Conservation (phyloP, 2,797 vertebrate species). For the Pelochelys cantorii region DNA sequence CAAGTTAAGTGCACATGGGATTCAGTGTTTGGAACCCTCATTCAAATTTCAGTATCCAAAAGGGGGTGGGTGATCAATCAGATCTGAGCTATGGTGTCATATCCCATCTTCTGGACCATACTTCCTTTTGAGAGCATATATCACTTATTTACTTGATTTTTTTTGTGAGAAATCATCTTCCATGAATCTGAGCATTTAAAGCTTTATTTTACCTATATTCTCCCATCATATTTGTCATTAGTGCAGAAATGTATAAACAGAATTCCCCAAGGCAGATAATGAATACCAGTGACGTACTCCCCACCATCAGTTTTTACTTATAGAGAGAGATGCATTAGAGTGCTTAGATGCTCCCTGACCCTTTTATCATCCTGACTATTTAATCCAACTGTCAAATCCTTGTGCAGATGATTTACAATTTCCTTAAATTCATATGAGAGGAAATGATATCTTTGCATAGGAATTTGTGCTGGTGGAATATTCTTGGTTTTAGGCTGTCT, state of each 20-base stretch:
- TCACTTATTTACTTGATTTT: neutral
- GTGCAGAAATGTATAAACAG: neutral
- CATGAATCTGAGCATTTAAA: neutral
- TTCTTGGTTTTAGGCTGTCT: neutral
- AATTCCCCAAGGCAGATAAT: neutral
- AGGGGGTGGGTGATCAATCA: neutral
- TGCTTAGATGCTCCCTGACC: neutral
- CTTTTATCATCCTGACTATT: neutral
- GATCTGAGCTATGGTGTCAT: neutral
- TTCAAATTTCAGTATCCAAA: neutral
- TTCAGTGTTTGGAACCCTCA: neutral
- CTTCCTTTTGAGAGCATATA: neutral
- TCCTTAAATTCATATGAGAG: neutral
- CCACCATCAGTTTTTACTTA: neutral
- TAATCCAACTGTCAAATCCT: conserved; percentile 11
- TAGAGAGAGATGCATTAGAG: neutral
- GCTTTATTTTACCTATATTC: neutral
- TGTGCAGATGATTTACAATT: neutral
- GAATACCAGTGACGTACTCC: neutral
- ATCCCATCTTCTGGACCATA: neutral
- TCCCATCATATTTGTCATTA: neutral
- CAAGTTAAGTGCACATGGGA: neutral
- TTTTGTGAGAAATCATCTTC: neutral
- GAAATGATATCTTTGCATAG: neutral
- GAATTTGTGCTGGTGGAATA: neutral